Conservation (phyloP, 1,140 invertebrate species). For the Brachionus koreanus region DNA sequence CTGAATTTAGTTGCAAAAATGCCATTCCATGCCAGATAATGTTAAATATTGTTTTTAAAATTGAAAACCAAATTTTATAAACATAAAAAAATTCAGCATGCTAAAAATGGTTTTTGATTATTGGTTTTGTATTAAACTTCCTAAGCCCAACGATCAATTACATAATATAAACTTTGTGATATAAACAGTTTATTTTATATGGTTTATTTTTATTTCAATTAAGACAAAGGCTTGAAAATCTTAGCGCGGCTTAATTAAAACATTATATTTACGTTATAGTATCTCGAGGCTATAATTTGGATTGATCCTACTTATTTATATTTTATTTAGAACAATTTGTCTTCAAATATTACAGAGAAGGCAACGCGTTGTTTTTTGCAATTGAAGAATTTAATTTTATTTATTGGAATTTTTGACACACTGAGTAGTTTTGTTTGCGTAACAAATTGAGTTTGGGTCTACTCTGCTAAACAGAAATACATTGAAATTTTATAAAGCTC, state of each 20-base stretch:
- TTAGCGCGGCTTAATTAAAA: background rate
- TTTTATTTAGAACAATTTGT: background rate
- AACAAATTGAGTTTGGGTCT: background rate
- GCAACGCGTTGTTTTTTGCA: background rate
- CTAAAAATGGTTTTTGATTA: background rate
- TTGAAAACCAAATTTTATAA: background rate
- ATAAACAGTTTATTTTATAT: conserved; percentile 11
- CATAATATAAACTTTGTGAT: conserved; percentile 4
- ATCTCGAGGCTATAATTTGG: background rate
- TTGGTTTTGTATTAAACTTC: background rate
- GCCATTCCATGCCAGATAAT: background rate
- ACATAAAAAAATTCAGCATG: background rate
- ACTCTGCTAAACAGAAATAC: background rate
- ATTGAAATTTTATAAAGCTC: background rate
- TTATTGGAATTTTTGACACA: conserved; percentile 7
- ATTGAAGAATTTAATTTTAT: background rate
- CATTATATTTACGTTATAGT: background rate
- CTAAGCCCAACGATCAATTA: conserved; percentile 5
- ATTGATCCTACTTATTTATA: background rate
- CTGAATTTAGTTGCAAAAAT: background rate
- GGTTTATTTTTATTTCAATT: background rate
- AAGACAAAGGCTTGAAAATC: conserved; percentile 1
- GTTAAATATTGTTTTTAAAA: background rate
- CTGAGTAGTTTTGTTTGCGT: background rate
- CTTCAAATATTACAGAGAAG: background rate